These are phyloP conservation scores for Cephalophus harveyi DNA, from an alignment of 2,113 vertebrate species.

Conservation along the genomic window DNA sequence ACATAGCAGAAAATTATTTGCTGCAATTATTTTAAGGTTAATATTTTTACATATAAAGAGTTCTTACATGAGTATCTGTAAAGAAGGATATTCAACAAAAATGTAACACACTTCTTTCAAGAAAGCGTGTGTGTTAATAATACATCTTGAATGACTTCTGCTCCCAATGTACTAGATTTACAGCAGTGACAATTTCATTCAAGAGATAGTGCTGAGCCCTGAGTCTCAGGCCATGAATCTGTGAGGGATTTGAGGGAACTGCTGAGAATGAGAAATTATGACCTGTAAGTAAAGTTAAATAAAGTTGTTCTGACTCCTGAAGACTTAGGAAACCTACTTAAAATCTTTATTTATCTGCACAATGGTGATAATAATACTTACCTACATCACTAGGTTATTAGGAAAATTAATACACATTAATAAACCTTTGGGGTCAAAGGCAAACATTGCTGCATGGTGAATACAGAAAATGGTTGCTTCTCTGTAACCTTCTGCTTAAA, in stretches of 20 bases:
- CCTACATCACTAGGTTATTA: background rate
- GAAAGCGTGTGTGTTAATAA: background rate
- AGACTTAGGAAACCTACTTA: background rate
- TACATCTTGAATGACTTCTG: background rate
- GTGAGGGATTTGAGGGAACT: background rate
- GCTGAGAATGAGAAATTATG: background rate
- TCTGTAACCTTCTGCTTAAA: background rate
- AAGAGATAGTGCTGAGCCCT: background rate
- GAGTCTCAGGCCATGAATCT: background rate
- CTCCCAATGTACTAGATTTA: background rate
- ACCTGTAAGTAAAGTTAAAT: background rate
- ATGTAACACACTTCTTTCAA: background rate
- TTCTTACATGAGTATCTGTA: background rate
- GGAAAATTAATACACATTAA: constrained; percentile 15
- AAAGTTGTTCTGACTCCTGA: background rate
- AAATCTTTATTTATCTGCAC: background rate
- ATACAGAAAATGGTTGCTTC: background rate
- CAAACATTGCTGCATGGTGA: background rate
- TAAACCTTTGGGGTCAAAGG: background rate
- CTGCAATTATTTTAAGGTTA: background rate
- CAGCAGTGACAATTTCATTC: background rate
- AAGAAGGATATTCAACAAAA: background rate
- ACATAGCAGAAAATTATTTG: background rate
- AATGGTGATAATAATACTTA: background rate
- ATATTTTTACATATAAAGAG: background rate